Base-by-base conservation (phyloP, 2,113 vertebrate genomes). In the Bostrychus sinensis region DNA sequence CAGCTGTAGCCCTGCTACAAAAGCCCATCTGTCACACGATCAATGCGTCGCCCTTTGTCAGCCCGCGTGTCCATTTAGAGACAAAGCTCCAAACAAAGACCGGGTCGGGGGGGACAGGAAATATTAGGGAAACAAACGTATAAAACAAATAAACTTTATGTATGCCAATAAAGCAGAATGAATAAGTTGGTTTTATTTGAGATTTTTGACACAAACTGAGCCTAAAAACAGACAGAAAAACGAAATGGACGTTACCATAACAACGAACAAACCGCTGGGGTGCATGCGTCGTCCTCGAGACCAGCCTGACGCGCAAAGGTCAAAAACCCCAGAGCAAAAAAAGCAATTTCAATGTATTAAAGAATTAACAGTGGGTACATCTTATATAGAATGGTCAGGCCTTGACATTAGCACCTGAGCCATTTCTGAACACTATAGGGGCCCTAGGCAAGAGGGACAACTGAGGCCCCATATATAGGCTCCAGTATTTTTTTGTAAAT, bases 21-120 rank as follows among this genome's bases (percentile, higher is more conserved):
- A 86, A 83, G 80, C 64, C 88, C 88, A 87, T 90, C 88, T 88
- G 86, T 83, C 80, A 82, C 84, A 78, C 56, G 17, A 66, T 67
- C 67, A 55, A 58, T 46, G 63, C 58, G 7, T 55, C 46, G 58
- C 39, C 58, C 59, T 71, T 75, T 62, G 75, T 76, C 61, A 16
- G 28, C 20, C 60, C 7, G 20, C 57, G 68, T 25, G 36, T 51
- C 53, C 5, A 11, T 3, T 17, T 62, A 13, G 45, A 62, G 36
- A 70, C 66, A 70, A 56, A 69, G 64, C 55, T 42, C 2, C 54
- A 17, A 60, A 86, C 82, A 78, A 84, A 72, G 45, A 42, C 16
- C 22, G 20, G 14, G 38, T n/a, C n/a, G 7, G 12, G 19, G n/a
- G n/a, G 2, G 28, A 17, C 48, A 9, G 16, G 16, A 51, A 28